Evolutionary conservation across 2,113 vertebrate genomes (phyloP), one percentile per base, ranked within the genome.

Genomic region (Ammodytes marinus): DNA sequence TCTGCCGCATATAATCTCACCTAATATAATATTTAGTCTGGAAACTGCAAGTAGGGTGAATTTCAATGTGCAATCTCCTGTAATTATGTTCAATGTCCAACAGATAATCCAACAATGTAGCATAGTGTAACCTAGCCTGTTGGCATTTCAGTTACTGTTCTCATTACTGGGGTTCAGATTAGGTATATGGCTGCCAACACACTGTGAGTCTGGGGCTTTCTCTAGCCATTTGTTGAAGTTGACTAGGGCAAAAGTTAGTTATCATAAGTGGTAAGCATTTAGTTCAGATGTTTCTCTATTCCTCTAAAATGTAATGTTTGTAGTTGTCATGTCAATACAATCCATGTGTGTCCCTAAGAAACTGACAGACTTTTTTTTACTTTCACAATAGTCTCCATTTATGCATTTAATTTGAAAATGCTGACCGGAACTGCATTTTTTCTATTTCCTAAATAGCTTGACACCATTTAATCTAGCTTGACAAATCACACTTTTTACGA

Each of bases 1-100:
- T 67, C 14, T 63, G 13, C 47, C 47, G 42, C 17, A 27, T 27
- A 27, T 27, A 9, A 13, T 53, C 43, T 64, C 67, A 73, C 71
- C 70, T 77, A 46, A 65, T 19, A 80, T 80, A 64, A 37, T 60
- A 42, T 71, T 64, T 68, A 3, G 37, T 60, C 11, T 8, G 43
- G 42, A 70, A 66, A 59, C 4, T 7, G 7, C 11, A 14, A 55
- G 10, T 42, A 6, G 15, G 7, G 2, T 39, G 43, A 19, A 6
- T 58, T 60, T 59, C 3, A 75, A n/a, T 47, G 1, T 40, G 68
- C 35, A 63, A 55, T 49, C 46, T 64, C 10, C n/a, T 72, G 50
- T 17, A 43, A 68, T 57, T 17, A 6, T 27, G n/a, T 70, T 45
- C 59, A 10, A 65, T 7, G 17, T 11, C 4, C 19, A 10, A 19